A percentile compares a stretch with the other conserved stretches of the same genome.
These are phyloP conservation scores for Pinctada fucata DNA, from an alignment of 2,888 invertebrate genomes.

Conservation along the genomic window DNA sequence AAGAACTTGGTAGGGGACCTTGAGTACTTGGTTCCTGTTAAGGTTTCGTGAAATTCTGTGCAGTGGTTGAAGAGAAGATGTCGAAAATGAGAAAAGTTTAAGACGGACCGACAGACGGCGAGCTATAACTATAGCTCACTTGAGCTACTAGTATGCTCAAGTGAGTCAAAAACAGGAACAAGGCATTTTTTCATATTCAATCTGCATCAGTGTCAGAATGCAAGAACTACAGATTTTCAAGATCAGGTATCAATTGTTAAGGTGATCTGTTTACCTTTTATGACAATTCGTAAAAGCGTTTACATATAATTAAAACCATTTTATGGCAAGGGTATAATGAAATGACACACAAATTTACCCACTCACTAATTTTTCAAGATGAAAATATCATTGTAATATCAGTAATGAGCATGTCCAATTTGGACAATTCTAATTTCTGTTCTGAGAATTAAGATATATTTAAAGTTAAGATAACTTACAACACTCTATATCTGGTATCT, in stretches of 20 bases:
- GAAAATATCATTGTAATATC: too few species aligned
- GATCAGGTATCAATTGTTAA: too few species aligned
- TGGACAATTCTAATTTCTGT: too few species aligned
- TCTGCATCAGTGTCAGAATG: background rate
- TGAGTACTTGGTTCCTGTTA: background rate
- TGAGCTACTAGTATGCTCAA: background rate
- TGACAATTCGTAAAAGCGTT: too few species aligned
- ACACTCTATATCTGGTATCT: slow-evolving; percentile 61
- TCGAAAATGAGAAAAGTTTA: background rate
- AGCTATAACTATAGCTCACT: background rate
- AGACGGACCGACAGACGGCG: background rate
- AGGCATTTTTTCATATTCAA: background rate
- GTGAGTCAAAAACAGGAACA: background rate
- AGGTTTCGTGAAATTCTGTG: background rate
- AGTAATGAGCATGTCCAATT: too few species aligned
- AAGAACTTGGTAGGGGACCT: background rate
- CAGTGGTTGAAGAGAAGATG: background rate
- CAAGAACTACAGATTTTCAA: too few species aligned
- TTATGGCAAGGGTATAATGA: too few species aligned
- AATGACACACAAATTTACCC: too few species aligned
- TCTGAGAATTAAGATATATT: background rate
- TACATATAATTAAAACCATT: too few species aligned
- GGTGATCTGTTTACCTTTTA: too few species aligned
- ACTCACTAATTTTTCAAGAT: too few species aligned
- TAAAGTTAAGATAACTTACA: slow-evolving; percentile 46